Base-by-base conservation (phyloP, 1,140 invertebrate genomes). In the Bilobella aurantiaca region DNA sequence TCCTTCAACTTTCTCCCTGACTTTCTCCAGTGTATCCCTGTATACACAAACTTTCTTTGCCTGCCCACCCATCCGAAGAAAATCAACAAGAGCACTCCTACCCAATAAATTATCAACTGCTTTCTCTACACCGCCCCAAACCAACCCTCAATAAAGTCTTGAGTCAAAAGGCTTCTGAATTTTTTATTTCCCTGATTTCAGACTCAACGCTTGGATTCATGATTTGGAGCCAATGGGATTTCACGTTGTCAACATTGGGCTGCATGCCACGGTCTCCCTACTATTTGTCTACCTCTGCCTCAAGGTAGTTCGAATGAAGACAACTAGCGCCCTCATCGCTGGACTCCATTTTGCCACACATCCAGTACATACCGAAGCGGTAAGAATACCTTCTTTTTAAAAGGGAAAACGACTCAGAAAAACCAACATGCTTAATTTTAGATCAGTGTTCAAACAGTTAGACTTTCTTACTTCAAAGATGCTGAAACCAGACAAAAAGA, bases 301-400 rank as follows among this genome's bases (percentile, higher is more conserved):
- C 65, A 66, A 69, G 62, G 67, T 71, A 1, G 70, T 67, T 25
- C n/a, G 60, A 49, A 67, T 65, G 23, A 71, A 62, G 34, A 58
- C 27, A 56, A 73, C 74, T 29, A 74, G 78, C 66, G 77, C 63
- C 30, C 56, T 64, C 63, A 81, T 92, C 27, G 85, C 92, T 1
- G 90, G 92, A 2, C 78, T 95, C 1, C 81, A 94, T 28, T 98
- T 98, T 80, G 92, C 94, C 46, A 86, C 91, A 0, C 96, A 98
- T 81, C 96, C 96, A 23, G 86, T 98, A 70, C 96, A 98, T 79
- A 91, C 90, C 30, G 95, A 98, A 79, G 91, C 93, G 1, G 93
- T 97, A 84, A 89, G 89, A 86, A 46, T 59, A n/a, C n/a, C n/a
- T n/a, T n/a, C n/a, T n/a, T n/a, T n/a, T n/a, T n/a, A n/a, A n/a